Evolutionary conservation across 2,888 invertebrate genomes (phyloP), one percentile per base, ranked within the genome.

Genomic region (Dascillus cervinus): DNA sequence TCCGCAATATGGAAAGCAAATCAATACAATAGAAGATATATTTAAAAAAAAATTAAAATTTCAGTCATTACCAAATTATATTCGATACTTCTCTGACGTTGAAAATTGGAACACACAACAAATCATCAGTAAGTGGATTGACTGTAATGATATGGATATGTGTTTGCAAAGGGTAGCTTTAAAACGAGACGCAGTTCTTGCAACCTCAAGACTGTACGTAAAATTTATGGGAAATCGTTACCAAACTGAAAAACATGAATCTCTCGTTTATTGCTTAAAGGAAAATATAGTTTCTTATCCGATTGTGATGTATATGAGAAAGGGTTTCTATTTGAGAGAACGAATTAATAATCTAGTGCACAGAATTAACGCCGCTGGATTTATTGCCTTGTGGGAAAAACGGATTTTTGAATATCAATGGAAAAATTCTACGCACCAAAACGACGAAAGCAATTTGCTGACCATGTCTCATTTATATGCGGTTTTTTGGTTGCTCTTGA

Each of bases 221-320:
- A 42, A 55, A 27, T 57, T 55, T 37, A 29, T 50, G 8, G 42
- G 47, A 8, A 44, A 44, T 15, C 47, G 44, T 20, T 53, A 53
- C 19, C 37, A 50, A n/a, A 43, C 50, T 20, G 14, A 36, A 11
- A 44, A 46, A 12, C 47, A 48, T 10, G 39, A 32, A 3, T 46
- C 49, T 1, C 28, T 49, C 13, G 39, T 56, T 11, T 47, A 51
- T 26, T 50, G 50, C 26, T 46, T 58, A 22, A 42, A 49, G 14
- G 37, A 51, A 2, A 49, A 52, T 11, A 49, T 60, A 1, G 52
- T 55, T 3, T 52, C 49, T 8, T 57, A 52, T 43, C 58, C 58
- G 1, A 37, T 61, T 3, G 56, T 56, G 43, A 55, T 63, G 43
- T 33, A 57, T n/a, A 49, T 57, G 44, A 42, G 49, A 3, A 58